phyloP scores from a whole-genome alignment of 2,113 vertebrate genomes.

The Menidia beryllina region DNA sequence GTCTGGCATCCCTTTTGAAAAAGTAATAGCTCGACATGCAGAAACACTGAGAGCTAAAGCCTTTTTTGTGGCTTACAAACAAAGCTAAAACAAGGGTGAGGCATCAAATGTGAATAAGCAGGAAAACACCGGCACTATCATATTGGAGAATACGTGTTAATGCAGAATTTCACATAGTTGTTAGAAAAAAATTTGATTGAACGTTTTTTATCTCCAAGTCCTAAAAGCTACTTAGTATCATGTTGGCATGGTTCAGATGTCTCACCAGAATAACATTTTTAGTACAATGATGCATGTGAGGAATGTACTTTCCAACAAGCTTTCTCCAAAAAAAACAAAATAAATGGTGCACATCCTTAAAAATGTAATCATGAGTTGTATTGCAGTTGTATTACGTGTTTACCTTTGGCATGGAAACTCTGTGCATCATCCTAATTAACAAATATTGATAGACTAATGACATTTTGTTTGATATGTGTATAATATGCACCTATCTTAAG shows the following conservation, averaged over 20 bases:
- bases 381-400: neutral
- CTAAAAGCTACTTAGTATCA: neutral
- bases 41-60: no score
- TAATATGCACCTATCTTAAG: constrained; percentile 32
- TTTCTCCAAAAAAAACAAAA: constrained; percentile 3
- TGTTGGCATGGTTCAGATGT: constrained; percentile 2
- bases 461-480: constrained; percentile 40
- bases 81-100: no score
- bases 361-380: neutral
- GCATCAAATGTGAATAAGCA: no score
- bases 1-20: no score
- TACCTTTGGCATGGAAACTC: constrained; percentile 4
- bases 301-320: neutral
- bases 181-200: neutral
- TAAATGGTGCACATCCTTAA: neutral
- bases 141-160: neutral
- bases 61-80: no score
- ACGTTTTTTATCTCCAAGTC: no score
- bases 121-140: neutral
- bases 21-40: no score
- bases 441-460: constrained; percentile 26
- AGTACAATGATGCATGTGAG: neutral
- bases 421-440: neutral
- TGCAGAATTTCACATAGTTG: neutral
- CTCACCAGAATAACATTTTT: constrained; percentile 10